These are phyloP conservation scores for Coenobita brevimanus DNA, from an alignment of 1,140 invertebrate species.

Conservation along the genomic window DNA sequence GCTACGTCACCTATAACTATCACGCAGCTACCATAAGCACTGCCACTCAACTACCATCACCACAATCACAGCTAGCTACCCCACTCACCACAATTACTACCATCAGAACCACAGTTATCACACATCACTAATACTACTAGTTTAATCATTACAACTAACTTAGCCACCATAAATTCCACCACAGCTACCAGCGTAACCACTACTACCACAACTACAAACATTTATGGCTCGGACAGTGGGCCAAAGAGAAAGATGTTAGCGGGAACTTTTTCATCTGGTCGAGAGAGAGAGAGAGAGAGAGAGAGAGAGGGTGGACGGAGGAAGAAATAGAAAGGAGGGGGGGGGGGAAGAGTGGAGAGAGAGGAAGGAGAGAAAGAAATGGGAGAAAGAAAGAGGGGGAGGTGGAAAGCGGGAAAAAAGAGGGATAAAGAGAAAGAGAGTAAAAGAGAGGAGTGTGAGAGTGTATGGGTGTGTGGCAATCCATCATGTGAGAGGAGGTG, in stretches of 20 bases:
- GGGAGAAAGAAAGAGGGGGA: neutral
- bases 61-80: neutral
- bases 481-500: conserved; percentile 21
- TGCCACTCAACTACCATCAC: neutral
- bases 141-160: neutral
- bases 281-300: conserved; percentile 5
- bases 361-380: neutral
- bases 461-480: too few species aligned
- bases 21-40: too few species aligned
- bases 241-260: conserved; percentile 31
- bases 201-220: neutral
- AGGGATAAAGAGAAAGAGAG: neutral
- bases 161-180: too few species aligned
- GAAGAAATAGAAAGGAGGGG: neutral
- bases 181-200: neutral
- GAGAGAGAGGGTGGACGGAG: neutral
- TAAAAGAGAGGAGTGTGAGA: too few species aligned
- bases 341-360: neutral
- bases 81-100: neutral
- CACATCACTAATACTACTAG: neutral
- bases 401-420: neutral
- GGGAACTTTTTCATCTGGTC: conserved; percentile 19
- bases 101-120: neutral
- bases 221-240: too few species aligned
- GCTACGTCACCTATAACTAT: too few species aligned